Base-by-base conservation (phyloP, 2,113 vertebrate genomes). In the Siniperca chuatsi region DNA sequence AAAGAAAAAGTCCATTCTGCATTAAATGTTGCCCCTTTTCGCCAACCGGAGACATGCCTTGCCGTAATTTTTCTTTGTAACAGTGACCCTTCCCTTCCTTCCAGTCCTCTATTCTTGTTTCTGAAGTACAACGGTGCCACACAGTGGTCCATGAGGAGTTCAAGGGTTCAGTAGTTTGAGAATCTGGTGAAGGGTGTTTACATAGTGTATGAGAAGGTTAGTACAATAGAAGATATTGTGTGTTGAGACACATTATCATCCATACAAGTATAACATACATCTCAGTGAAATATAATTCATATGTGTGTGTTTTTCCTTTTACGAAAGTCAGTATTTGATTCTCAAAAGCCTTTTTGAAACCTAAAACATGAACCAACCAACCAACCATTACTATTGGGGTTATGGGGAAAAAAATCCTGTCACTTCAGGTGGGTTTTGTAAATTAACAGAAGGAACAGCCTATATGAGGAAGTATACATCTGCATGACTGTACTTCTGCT, bases 21-120 rank as follows among this genome's bases (percentile, higher is more conserved):
- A 21, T 1, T 15, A 42, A 50, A 55, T 1, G 25, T 74, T 46
- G 46, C 12, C 57, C 37, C n/a, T 29, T 75, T 70, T 29, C 61
- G 64, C 75, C 37, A n/a, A 23, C 16, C 64, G 23, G 74, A 75
- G 76, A 77, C 77, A 0, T 1, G 18, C 78, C 72, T 60, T 48
- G 58, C 54, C 60, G 55, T 42, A 69, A 57, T 50, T 71, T 64
- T 79, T 85, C 67, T 66, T 80, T 82, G 68, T 79, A 75, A 9
- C 78, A 72, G 37, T 46, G 68, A 74, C 82, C 81, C 64, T 61
- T 61, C 83, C 79, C 84, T 90, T 92, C 89, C 87, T 85, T 37
- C 52, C 70, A 79, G 0, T 35, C 82, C 48, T 81, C 46, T 72
- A 64, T 82, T 92, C 73, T 78, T 87, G 18, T 87, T 68, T 87